A percentile compares a stretch with the other conserved stretches of the same genome.
phyloP scores from a whole-genome alignment of 2,888 invertebrate genomes.

The Hetaerina titia region DNA sequence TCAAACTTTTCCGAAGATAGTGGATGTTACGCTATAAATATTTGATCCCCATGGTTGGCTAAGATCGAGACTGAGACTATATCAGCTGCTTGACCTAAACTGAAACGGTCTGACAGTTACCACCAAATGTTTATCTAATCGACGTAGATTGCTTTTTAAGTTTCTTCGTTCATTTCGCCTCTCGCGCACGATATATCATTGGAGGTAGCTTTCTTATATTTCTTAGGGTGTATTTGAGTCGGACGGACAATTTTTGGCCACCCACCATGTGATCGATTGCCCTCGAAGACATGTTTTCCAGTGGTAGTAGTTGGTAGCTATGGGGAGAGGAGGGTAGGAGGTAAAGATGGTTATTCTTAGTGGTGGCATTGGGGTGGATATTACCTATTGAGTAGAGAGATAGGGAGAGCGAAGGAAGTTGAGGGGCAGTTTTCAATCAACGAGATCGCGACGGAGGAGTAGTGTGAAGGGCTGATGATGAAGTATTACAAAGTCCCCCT shows the following conservation, averaged over 20 bases:
- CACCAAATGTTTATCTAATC: no score
- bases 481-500: background rate
- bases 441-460: background rate
- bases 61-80: no score
- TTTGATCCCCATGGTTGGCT: no score
- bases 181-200: no score
- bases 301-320: background rate
- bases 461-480: background rate
- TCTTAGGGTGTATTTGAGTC: background rate
- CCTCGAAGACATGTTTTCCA: background rate
- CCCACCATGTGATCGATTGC: background rate
- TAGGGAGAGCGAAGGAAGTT: background rate
- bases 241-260: background rate
- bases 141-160: no score
- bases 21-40: no score
- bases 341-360: background rate
- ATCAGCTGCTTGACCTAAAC: no score
- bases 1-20: no score
- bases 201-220: background rate
- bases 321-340: background rate
- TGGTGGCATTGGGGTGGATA: background rate
- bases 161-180: no score
- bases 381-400: background rate
- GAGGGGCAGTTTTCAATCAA: constrained; percentile 7
- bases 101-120: no score